Evolutionary conservation across 2,888 invertebrate species (phyloP).

Genomic region (Yponomeuta evonymella): DNA sequence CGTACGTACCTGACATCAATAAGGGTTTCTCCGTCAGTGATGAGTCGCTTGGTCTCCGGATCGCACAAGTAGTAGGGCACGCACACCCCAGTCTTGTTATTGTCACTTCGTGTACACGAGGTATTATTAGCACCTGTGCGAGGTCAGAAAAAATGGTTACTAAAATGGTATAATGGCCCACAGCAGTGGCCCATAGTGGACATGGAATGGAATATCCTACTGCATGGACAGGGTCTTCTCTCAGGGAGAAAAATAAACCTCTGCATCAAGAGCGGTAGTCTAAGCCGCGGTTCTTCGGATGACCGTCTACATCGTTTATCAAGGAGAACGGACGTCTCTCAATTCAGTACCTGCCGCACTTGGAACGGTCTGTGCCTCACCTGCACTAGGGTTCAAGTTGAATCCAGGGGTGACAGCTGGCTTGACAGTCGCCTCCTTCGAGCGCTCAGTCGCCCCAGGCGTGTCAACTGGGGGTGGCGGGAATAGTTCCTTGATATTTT

Average conservation of each 20-base stretch:
- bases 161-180: too few relatives aligned
- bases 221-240: too few relatives aligned
- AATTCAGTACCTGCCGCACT: not conserved
- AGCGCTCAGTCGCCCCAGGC: not conserved
- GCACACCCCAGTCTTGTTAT: slow-evolving; percentile 20
- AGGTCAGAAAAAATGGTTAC: not conserved
- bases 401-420: not conserved
- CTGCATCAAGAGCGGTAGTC: too few relatives aligned
- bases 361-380: not conserved
- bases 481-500: not conserved
- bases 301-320: too few relatives aligned
- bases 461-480: not conserved
- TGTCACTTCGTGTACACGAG: slow-evolving; percentile 11
- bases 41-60: slow-evolving; percentile 18
- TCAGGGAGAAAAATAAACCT: too few relatives aligned
- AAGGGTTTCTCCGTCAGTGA: slow-evolving; percentile 21
- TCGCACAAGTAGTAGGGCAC: slow-evolving; percentile 24
- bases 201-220: too few relatives aligned
- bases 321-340: too few relatives aligned
- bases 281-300: too few relatives aligned
- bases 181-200: too few relatives aligned
- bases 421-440: not conserved
- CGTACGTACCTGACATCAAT: slow-evolving; percentile 22
- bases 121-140: not conserved
- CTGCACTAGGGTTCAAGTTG: not conserved